A percentile compares a stretch with the other conserved stretches of the same genome.
Evolutionary conservation across 2,797 vertebrate species (phyloP).

Genomic region (Rhyacichthys aspro): DNA sequence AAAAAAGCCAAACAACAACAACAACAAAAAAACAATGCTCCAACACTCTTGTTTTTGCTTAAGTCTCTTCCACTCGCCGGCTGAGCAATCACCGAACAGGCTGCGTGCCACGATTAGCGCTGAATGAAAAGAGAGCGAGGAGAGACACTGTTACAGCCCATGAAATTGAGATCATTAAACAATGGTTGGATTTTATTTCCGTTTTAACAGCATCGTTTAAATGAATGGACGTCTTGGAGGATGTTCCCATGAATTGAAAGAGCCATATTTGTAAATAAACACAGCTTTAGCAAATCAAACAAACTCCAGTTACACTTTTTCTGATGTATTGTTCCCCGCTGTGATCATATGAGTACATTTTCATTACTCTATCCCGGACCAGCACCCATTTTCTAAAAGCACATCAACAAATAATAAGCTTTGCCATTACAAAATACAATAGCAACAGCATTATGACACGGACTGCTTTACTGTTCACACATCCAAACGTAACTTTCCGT

Average conservation of each 20-base stretch:
- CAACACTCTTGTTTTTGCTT: constrained; percentile 19
- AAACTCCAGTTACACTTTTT: neutral
- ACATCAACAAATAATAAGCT: too few species aligned
- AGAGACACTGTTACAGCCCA: neutral
- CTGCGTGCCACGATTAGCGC: constrained; percentile 20
- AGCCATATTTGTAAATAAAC: neutral
- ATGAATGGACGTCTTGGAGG: neutral
- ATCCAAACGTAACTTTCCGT: too few species aligned
- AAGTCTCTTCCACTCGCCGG: constrained; percentile 7
- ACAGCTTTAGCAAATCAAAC: neutral
- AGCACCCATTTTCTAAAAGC: too few species aligned
- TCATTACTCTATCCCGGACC: too few species aligned
- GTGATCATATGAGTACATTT: too few species aligned
- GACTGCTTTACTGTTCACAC: too few species aligned
- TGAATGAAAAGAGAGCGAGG: neutral
- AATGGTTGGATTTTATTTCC: constrained; percentile 14
- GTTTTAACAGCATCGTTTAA: constrained; percentile 12
- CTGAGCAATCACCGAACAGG: neutral
- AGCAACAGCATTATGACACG: too few species aligned
- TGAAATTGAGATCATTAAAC: constrained; percentile 36
- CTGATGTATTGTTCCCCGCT: neutral
- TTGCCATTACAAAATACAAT: too few species aligned
- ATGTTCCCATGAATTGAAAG: constrained; percentile 9
- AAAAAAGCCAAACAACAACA: too few species aligned
- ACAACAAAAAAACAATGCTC: too few species aligned